Evolutionary conservation across 2,888 invertebrate genomes (phyloP), one percentile per base, ranked within the genome.

Genomic region (Euphydryas editha): DNA sequence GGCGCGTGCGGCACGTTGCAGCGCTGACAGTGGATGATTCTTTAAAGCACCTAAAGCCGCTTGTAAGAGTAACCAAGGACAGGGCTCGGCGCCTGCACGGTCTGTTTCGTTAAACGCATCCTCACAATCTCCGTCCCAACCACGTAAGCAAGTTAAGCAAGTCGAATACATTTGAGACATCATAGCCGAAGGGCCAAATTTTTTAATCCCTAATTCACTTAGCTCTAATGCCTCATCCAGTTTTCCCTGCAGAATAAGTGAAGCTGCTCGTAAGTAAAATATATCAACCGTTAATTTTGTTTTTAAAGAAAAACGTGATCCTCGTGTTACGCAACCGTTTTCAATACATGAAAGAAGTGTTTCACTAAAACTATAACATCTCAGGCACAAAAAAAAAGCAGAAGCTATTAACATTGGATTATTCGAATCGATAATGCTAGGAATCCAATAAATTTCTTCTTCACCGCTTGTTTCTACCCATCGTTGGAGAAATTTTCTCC

Each of bases 301-400:
- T 49, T 73, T 71, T 4, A 74, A 21, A 11, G 59, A 66, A 4
- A 74, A 67, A 36, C 78, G 75, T 44, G 80, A 81, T 1, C 92
- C 92, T 20, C 78, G 80, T 11, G 71, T 78, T 1, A 75, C 77
- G 66, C 92, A 92, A 1, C 82, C 83, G 1, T 74, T 70, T 66
- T 88, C 85, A 17, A 79, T 79, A 72, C 92, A 92, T 37, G 78
- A 72, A 46, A 91, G 72, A 49, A 92, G 72, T 51, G 69, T 77
- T 61, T 88, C 88, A 42, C 81, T 75, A 68, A 92, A 86, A 62
- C 78, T 81, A 71, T 79, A 92, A 68, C 90, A 90, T 54, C 89
- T 80, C 42, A 92, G 79, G 69, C 91, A 91, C 37, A 92, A 79
- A 72, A 92, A 92, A 70, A 92, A 90, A 5, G 92, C 87, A 56